phyloP scores from a whole-genome alignment of 2,113 vertebrate genomes.

The Rousettus leschenaultii region DNA sequence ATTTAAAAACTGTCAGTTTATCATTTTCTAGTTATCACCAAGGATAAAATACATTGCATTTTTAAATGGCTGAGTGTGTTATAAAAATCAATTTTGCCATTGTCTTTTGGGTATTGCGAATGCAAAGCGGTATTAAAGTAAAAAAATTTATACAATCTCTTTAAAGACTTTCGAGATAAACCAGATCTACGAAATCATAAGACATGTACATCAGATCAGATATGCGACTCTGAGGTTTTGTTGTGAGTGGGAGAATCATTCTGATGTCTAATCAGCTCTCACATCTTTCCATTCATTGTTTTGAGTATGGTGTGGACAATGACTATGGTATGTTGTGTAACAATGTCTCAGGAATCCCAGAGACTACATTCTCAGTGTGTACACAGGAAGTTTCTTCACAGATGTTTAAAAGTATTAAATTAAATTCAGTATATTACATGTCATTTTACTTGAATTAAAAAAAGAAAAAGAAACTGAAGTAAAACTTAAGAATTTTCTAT shows the following conservation, averaged over 20 bases:
- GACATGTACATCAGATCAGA: neutral
- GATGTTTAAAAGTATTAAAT: neutral
- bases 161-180: neutral
- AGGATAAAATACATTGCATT: slow-evolving; percentile 42
- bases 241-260: neutral
- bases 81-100: slow-evolving; percentile 46
- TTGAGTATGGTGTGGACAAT: neutral
- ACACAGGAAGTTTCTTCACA: neutral
- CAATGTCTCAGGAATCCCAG: neutral
- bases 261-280: neutral
- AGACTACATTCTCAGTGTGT: neutral
- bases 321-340: neutral
- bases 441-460: neutral
- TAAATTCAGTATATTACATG: neutral
- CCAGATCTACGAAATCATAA: neutral
- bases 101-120: slow-evolving; percentile 37
- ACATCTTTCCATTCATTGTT: neutral
- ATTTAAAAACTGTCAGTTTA: slow-evolving; percentile 53
- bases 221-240: neutral
- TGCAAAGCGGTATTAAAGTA: slow-evolving; percentile 18
- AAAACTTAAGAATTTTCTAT: neutral
- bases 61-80: slow-evolving; percentile 8
- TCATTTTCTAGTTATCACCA: slow-evolving; percentile 26
- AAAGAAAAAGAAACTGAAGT: neutral
- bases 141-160: slow-evolving; percentile 50